Conservation (phyloP, 1,140 invertebrate species). For the Nephotettix cincticeps region DNA sequence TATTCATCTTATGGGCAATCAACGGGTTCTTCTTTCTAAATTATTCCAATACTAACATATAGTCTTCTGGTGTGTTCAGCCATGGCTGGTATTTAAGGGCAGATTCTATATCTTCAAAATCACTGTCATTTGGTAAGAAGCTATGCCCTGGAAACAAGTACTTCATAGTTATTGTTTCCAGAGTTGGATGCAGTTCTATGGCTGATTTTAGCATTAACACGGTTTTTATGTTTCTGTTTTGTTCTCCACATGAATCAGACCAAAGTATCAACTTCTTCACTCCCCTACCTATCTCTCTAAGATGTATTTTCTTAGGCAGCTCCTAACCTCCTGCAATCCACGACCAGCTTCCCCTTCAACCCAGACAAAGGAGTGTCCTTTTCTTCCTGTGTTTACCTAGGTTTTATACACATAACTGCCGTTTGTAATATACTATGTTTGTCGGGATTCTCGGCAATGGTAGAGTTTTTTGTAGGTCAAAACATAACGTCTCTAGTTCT, state of each 20-base stretch:
- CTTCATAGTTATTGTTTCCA: constrained; percentile 40
- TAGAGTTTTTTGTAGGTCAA: constrained; percentile 3
- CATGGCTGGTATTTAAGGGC: constrained; percentile 41
- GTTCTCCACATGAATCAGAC: constrained; percentile 46
- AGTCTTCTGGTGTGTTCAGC: constrained; percentile 42
- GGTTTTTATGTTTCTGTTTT: constrained; percentile 38
- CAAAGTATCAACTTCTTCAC: constrained; percentile 44
- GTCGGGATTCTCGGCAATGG: constrained; percentile 42
- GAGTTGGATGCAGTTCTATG: constrained; percentile 34
- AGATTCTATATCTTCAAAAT: constrained; percentile 44
- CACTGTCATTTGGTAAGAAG: constrained; percentile 46
- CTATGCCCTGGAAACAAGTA: constrained; percentile 45
- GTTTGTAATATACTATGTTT: constrained; percentile 43
- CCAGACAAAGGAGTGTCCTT: constrained; percentile 42
- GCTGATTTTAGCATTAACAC: constrained; percentile 41
- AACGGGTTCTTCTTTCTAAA: constrained; percentile 30
- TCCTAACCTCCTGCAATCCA: constrained; percentile 44
- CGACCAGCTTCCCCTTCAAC: constrained; percentile 43
- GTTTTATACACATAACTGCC: constrained; percentile 41
- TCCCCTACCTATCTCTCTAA: constrained; percentile 28
- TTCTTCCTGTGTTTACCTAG: constrained; percentile 36
- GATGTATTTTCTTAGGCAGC: constrained; percentile 43
- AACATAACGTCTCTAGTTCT: neutral
- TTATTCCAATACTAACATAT: constrained; percentile 38
- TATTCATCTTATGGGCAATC: constrained; percentile 11